Evolutionary conservation across 1,140 invertebrate species (phyloP), one percentile per base, ranked within the genome.

Genomic region (Drosophila kohkoa): DNA sequence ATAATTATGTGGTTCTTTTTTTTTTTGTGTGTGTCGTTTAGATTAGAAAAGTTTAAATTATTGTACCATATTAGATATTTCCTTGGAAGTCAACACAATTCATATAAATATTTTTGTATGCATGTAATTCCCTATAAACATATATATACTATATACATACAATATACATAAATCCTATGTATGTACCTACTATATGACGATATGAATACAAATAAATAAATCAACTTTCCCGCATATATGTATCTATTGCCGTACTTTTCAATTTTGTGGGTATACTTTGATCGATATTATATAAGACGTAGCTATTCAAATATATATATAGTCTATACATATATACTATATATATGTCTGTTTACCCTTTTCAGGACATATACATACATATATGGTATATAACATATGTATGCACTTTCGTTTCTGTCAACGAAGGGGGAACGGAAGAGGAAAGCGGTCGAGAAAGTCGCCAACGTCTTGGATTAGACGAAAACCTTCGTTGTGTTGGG

Each of bases 31-130:
- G 30, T 6, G 35, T 48, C 48, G 13, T n/a, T 25, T 72, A 85
- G 81, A 52, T 46, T 81, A 86, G 66, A 74, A 57, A 41, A 38
- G 52, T 71, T 55, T 85, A 79, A 77, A 86, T 86, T 81, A 81
- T 81, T 85, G 77, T 85, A 85, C 25, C 63, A 85, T 86, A 77
- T 77, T 81, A 86, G 69, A 77, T 78, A 78, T 78, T 51, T 81
- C 71, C 75, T 75, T 74, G 78, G 43, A 78, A 80, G 74, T 74
- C 69, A 41, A 57, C 35, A 80, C 54, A 80, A 80, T 77, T 77
- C 52, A 67, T 75, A 70, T 75, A 59, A 51, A 75, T 75, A 78
- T 75, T 69, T 60, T 74, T 69, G 45, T 69, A 77, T 69, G 59
- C 62, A 81, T 75, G 73, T 70, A 75, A 75, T 38, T 64, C 45